These are phyloP conservation scores for Nycteola revayana DNA, from an alignment of 2,888 invertebrate species.

Conservation along the genomic window DNA sequence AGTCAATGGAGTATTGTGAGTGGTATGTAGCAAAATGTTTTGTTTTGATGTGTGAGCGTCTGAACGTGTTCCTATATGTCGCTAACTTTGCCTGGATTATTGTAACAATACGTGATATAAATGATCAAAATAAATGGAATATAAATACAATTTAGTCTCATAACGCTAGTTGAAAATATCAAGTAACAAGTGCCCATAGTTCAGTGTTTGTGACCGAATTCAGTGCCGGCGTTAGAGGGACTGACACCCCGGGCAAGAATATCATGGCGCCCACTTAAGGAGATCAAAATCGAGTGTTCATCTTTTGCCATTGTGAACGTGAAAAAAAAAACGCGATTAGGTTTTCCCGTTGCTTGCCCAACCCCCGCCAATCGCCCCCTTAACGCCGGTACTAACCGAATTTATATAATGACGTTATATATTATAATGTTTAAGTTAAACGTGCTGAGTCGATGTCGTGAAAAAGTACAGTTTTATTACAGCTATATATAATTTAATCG, in stretches of 20 bases:
- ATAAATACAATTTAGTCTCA: constrained; percentile 15
- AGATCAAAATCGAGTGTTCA: too few relatives aligned
- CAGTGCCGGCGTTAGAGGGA: too few relatives aligned
- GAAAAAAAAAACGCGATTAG: too few relatives aligned
- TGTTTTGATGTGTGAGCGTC: constrained; percentile 10
- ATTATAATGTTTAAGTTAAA: constrained; percentile 3
- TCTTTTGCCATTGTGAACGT: too few relatives aligned
- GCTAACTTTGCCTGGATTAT: constrained; percentile 13
- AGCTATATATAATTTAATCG: too few relatives aligned
- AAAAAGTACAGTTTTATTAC: not conserved
- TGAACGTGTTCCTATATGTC: constrained; percentile 16
- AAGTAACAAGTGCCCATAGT: constrained; percentile 24
- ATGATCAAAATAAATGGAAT: constrained; percentile 16
- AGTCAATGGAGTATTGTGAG: not conserved
- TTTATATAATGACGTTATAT: too few relatives aligned
- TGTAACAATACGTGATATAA: constrained; percentile 22
- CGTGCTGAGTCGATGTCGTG: constrained; percentile 24
- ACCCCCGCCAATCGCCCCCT: too few relatives aligned
- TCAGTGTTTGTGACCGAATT: constrained; percentile 21
- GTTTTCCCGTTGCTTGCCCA: too few relatives aligned
- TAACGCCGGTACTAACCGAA: too few relatives aligned
- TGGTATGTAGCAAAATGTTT: constrained; percentile 12
- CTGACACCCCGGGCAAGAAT: too few relatives aligned
- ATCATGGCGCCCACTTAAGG: too few relatives aligned
- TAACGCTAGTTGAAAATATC: constrained; percentile 25